phyloP scores from a whole-genome alignment of 1,140 invertebrate species.

The Holcopasites calliopsidis region DNA sequence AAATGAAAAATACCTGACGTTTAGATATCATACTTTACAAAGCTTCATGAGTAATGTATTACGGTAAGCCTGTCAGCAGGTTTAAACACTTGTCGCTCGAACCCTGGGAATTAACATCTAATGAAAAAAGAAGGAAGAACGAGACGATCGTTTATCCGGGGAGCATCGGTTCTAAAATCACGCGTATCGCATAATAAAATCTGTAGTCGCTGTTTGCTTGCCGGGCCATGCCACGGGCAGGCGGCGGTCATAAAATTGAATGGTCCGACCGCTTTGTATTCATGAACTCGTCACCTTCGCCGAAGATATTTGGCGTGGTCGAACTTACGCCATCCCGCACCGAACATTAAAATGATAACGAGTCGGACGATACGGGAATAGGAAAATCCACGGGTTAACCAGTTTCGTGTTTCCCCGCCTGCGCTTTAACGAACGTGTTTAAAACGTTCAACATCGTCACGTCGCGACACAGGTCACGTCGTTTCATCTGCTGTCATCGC shows the following conservation, averaged over 20 bases:
- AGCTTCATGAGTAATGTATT: too few species aligned
- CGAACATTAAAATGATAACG: constrained; percentile 64
- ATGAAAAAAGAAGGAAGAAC: background rate
- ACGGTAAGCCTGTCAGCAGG: too few species aligned
- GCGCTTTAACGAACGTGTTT: constrained; percentile 35
- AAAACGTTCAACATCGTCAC: constrained; percentile 32
- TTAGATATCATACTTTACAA: too few species aligned
- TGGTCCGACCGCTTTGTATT: constrained; percentile 65
- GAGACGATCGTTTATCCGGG: background rate
- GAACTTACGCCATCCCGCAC: constrained; percentile 39
- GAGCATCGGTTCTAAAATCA: constrained; percentile 1
- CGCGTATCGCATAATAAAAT: constrained; percentile 42
- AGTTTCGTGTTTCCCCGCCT: constrained; percentile 7
- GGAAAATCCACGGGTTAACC: constrained; percentile 55
- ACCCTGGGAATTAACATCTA: background rate
- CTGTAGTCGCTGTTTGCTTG: background rate
- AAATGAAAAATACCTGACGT: too few species aligned
- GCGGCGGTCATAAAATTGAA: constrained; percentile 63
- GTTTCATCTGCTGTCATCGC: constrained; percentile 15
- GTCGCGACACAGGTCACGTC: background rate
- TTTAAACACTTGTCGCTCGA: background rate
- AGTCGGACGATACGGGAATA: constrained; percentile 52
- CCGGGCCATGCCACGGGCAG: constrained; percentile 14
- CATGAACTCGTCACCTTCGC: constrained; percentile 70
- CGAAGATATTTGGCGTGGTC: constrained; percentile 41